A percentile compares a stretch with the other conserved stretches of the same genome.
phyloP scores from a whole-genome alignment of 2,797 vertebrate species.

The Poecile montanus region DNA sequence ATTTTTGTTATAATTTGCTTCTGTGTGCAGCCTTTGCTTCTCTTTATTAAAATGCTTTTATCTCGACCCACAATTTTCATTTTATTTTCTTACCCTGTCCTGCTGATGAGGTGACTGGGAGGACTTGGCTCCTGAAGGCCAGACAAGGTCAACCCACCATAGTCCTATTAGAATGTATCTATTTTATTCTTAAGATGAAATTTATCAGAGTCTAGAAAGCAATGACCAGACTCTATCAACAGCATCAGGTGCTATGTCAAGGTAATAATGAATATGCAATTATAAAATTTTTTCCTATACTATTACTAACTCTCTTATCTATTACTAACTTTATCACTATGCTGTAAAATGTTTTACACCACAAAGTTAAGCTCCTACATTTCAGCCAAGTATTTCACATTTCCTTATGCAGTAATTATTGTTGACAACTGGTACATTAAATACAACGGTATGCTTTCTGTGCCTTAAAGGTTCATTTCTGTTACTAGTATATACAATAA shows the following conservation, averaged over 20 bases:
- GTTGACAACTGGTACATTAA: neutral
- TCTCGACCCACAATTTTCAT: accelerated
- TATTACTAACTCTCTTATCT: neutral
- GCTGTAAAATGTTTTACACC: neutral
- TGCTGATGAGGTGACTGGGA: neutral
- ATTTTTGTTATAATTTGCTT: neutral
- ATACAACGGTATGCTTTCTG: neutral
- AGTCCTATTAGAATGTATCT: neutral
- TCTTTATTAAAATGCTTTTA: neutral
- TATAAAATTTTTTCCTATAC: neutral
- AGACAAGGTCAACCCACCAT: neutral
- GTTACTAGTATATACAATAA: neutral
- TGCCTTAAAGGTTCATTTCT: neutral
- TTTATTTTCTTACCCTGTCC: neutral
- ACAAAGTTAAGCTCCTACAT: neutral
- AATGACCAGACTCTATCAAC: neutral
- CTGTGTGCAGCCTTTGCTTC: accelerated
- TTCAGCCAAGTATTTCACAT: neutral
- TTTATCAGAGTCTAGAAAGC: neutral
- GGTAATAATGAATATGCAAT: neutral
- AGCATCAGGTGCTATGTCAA: neutral
- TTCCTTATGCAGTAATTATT: neutral
- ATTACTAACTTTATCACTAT: neutral
- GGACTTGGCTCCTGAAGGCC: neutral
- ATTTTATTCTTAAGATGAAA: neutral